Evolutionary conservation across 2,113 vertebrate species (phyloP).

Genomic region (Epinephelus lanceolatus): DNA sequence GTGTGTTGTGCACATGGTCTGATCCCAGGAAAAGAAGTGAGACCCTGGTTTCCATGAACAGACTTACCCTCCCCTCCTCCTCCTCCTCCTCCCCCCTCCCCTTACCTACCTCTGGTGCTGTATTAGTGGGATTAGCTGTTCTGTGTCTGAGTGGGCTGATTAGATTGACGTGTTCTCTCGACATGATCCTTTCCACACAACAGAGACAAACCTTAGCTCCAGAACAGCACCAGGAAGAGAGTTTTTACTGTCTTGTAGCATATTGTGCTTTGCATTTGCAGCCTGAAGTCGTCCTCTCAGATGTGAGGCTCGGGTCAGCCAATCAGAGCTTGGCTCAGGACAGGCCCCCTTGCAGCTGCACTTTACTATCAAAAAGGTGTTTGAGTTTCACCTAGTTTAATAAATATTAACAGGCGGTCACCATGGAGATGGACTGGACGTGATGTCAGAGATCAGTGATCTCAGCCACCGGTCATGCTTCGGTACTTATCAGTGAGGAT

Average conservation of each 20-base stretch:
- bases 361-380: conserved; percentile 15
- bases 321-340: conserved; percentile 1
- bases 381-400: conserved; percentile 11
- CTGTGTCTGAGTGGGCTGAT: conserved; percentile 71
- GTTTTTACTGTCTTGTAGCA: background rate
- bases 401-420: conserved; percentile 33
- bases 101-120: conserved; percentile 37
- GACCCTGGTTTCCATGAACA: conserved; percentile 63
- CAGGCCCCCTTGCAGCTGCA: background rate
- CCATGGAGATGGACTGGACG: conserved; percentile 21
- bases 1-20: conserved; percentile 7
- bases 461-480: conserved; percentile 9
- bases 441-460: conserved; percentile 26
- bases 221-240: background rate
- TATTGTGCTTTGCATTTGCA: background rate
- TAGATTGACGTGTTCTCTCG: conserved; percentile 63
- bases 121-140: conserved; percentile 76
- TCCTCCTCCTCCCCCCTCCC: no score
- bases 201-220: conserved; percentile 32
- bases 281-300: background rate
- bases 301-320: conserved; percentile 13
- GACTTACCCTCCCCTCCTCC: background rate
- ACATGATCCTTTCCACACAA: conserved; percentile 55
- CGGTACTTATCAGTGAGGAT: conserved; percentile 19
- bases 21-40: conserved; percentile 64